phyloP scores from a whole-genome alignment of 2,113 vertebrate genomes.

The Leucoraja erinaceus region DNA sequence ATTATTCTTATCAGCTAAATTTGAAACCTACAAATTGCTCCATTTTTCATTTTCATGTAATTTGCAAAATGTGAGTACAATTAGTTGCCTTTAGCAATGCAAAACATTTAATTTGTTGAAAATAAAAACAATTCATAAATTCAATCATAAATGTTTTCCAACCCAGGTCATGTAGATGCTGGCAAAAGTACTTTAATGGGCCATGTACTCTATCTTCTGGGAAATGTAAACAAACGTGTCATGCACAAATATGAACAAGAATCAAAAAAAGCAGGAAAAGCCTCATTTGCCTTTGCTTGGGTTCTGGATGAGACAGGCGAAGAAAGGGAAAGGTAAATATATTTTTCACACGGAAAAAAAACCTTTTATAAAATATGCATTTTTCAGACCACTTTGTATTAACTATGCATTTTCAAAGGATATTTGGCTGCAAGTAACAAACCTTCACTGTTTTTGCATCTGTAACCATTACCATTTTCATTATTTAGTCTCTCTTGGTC shows the following conservation, averaged over 20 bases:
- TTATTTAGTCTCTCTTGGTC: no score
- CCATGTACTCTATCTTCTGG: slow-evolving; percentile 88
- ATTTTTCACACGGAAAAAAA: not conserved
- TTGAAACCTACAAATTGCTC: no score
- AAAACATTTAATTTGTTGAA: not conserved
- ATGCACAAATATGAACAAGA: slow-evolving; percentile 98
- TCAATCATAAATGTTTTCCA: slow-evolving; percentile 19
- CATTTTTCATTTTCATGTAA: not conserved
- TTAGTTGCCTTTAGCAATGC: not conserved
- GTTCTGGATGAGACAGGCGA: slow-evolving; percentile 97
- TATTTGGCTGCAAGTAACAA: no score
- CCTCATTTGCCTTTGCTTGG: slow-evolving; percentile 95
- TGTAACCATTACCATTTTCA: no score
- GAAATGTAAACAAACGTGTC: slow-evolving; percentile 92
- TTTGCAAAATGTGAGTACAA: not conserved
- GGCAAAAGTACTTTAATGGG: slow-evolving; percentile 98
- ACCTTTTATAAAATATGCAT: not conserved
- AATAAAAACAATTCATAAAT: not conserved
- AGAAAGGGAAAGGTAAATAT: slow-evolving; percentile 78
- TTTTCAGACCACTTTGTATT: not conserved
- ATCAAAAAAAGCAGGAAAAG: slow-evolving; percentile 95
- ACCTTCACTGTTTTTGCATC: no score
- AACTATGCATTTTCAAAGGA: no score
- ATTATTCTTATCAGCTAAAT: not conserved
- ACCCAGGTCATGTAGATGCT: slow-evolving; percentile 89